These are phyloP conservation scores for Tragelaphus strepsiceros DNA, from an alignment of 2,113 vertebrate species.

Conservation along the genomic window DNA sequence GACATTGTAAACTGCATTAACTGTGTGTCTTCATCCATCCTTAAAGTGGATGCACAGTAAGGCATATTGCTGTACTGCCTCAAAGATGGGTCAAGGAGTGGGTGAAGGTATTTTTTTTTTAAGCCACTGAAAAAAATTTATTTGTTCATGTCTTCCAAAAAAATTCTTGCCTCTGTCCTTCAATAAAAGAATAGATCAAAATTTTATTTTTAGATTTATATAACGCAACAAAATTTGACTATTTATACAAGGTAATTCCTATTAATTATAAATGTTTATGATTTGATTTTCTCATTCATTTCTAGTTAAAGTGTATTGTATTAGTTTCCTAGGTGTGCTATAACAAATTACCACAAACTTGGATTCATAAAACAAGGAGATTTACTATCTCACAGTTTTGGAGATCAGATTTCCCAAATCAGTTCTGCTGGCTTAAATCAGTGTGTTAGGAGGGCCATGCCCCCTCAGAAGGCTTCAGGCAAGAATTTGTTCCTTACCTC, in stretches of 20 bases:
- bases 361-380: neutral
- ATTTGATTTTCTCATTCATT: neutral
- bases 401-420: neutral
- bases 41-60: neutral
- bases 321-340: neutral
- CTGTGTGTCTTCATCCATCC: neutral
- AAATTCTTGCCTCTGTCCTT: neutral
- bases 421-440: neutral
- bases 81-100: neutral
- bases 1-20: neutral
- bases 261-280: neutral
- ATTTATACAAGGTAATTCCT: neutral
- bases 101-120: neutral
- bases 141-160: neutral
- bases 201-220: neutral
- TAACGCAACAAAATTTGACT: neutral
- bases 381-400: neutral
- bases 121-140: neutral
- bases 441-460: neutral
- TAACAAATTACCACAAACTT: neutral
- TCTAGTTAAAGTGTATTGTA: neutral
- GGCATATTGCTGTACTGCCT: neutral
- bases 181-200: neutral
- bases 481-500: neutral
- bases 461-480: neutral